These are phyloP conservation scores for Amphipyra berbera DNA, from an alignment of 2,888 invertebrate genomes.

Conservation along the genomic window DNA sequence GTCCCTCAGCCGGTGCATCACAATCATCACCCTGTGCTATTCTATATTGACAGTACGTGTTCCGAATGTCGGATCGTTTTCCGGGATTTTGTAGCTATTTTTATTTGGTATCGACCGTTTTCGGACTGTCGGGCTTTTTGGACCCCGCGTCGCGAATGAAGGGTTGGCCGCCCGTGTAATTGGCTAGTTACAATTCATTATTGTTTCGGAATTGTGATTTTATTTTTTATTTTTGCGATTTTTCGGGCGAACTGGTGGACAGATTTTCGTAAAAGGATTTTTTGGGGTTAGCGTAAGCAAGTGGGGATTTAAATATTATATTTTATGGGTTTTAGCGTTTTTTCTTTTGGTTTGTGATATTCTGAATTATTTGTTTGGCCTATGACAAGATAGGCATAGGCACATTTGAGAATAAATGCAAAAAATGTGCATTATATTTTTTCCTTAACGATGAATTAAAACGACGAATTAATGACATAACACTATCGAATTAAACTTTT, in stretches of 20 bases:
- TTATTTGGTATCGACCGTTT: conserved; percentile 84
- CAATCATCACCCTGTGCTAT: conserved; percentile 85
- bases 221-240: conserved; percentile 41
- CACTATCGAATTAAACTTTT: no score
- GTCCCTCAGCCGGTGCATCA: conserved; percentile 80
- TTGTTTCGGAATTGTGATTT: conserved; percentile 74
- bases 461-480: no score
- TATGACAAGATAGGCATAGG: background rate
- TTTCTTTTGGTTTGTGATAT: background rate
- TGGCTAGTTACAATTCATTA: conserved; percentile 89
- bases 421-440: no score
- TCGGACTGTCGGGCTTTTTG: conserved; percentile 62
- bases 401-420: background rate
- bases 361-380: background rate
- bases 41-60: conserved; percentile 89
- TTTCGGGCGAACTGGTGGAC: conserved; percentile 1
- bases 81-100: conserved; percentile 86
- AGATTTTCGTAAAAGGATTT: conserved; percentile 13
- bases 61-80: conserved; percentile 80
- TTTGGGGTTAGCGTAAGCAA: background rate
- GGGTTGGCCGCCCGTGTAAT: conserved; percentile 87
- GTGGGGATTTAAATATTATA: background rate
- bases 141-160: conserved; percentile 75
- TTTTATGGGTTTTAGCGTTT: conserved; percentile 8
- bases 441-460: no score